Evolutionary conservation across 2,888 invertebrate genomes (phyloP), one percentile per base, ranked within the genome.

Genomic region (Oegoconia quadripuncta): DNA sequence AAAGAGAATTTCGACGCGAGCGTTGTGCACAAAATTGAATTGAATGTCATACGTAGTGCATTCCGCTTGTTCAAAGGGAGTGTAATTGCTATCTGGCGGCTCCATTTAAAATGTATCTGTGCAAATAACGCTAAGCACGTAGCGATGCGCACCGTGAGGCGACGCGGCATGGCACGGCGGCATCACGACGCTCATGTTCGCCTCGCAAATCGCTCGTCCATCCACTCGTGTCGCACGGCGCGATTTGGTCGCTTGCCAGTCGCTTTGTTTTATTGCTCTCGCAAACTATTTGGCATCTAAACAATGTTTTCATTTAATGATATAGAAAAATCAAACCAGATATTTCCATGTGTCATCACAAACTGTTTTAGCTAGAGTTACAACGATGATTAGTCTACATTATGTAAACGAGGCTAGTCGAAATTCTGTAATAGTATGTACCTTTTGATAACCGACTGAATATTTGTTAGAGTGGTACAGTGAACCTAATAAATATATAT

Each of bases 1-100:
- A 82, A 74, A 72, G 74, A 77, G 72, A 74, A 74, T 79, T 79
- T 76, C 69, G 62, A 72, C 71, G 74, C 64, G 64, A 65, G 76
- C 79, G 81, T 81, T 83, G 82, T 80, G 70, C 67, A 66, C 69
- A 52, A 79, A 83, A 84, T 82, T 82, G 74, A 82, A 84, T 82
- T 76, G 79, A 75, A 80, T 76, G 82, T 78, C 83, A 77, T 80
- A 77, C 76, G 74, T 74, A 72, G 75, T 74, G 74, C 78, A 81
- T 82, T 76, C 74, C 70, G 68, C 64, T 57, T 69, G 72, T 75
- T 80, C 82, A 86, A 84, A 86, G 83, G 78, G 74, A 82, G 74
- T 77, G 79, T 84, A 82, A 83, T 83, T 83, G 78, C 74, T 70
- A 82, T 74, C 74, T 69, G 79, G 64, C 77, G 66, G 80, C 76